Evolutionary conservation across 2,888 invertebrate species (phyloP), one percentile per base, ranked within the genome.

Genomic region (Ophioninae sp.): DNA sequence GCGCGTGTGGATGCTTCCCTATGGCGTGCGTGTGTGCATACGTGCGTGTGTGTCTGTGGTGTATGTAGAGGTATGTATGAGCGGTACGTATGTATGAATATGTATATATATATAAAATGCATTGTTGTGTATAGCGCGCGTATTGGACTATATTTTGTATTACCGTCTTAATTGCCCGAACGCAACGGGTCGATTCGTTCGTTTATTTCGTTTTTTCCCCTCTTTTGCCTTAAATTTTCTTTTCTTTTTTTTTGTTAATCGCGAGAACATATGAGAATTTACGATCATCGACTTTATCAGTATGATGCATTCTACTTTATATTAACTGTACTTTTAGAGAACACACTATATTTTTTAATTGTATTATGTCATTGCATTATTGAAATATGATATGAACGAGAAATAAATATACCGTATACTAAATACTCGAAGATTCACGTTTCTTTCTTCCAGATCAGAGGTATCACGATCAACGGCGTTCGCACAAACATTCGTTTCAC

Each of bases 341-440:
- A 89, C 89, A 90, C 89, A 90, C 89, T 90, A 90, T 92, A 92
- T 92, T 92, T 92, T 92, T 91, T 91, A 92, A 92, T 90, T 88
- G 90, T 89, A 91, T 89, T 90, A 90, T 91, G 90, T 91, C 89
- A 90, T 90, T 87, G 88, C 86, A 89, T 89, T 90, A 90, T 88
- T 87, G 85, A 90, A 87, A 86, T 90, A 90, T 87, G 88, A 90
- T 91, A 89, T 89, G 89, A 87, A 90, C 87, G 89, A 91, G 86
- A 89, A 90, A 90, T 90, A 90, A 89, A 90, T 90, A 89, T 88
- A 85, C 85, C 83, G 72, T 84, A 87, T 76, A 74, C 61, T 64
- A 62, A 64, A 74, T 62, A 64, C 62, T 74, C 50, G 73, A 74
- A 21, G 37, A 50, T 7, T 8, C 7, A 20, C 21, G 3, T 59